A percentile compares a stretch with the other conserved stretches of the same genome.
Conservation (phyloP, 1,140 invertebrate species). For the Patella vulgata region DNA sequence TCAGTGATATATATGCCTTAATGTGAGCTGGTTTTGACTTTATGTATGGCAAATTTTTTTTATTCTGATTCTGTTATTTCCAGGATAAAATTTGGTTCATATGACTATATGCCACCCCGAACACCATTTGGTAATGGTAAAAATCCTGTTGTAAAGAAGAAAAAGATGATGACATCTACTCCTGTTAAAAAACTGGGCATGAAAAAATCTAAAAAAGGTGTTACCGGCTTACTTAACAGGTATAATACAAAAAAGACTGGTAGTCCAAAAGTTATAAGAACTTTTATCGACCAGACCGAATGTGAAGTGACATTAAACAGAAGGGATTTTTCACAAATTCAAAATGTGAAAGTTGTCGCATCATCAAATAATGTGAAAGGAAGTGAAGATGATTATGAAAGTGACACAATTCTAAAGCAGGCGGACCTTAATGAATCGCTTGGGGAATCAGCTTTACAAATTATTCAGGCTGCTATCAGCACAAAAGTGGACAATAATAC, state of each 20-base stretch:
- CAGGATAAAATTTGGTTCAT: constrained; percentile 76
- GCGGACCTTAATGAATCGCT: too few species aligned
- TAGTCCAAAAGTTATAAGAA: too few species aligned
- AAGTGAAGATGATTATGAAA: too few species aligned
- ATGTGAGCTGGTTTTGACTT: too few species aligned
- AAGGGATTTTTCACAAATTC: background rate
- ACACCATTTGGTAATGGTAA: constrained; percentile 70
- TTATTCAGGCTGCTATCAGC: too few species aligned
- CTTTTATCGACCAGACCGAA: constrained; percentile 12
- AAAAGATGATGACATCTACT: background rate
- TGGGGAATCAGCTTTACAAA: too few species aligned
- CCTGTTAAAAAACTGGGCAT: background rate
- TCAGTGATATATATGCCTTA: too few species aligned
- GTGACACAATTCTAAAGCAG: too few species aligned
- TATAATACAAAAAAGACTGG: constrained; percentile 40
- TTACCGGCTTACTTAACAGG: constrained; percentile 48
- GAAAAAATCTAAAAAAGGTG: constrained; percentile 36
- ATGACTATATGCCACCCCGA: constrained; percentile 80
- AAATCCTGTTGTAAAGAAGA: background rate
- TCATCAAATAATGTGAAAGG: background rate
- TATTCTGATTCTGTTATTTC: constrained; percentile 22
- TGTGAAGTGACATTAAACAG: constrained; percentile 12
- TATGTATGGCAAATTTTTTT: too few species aligned
- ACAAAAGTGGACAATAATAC: too few species aligned
- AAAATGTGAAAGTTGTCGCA: constrained; percentile 2